phyloP scores from a whole-genome alignment of 2,113 vertebrate genomes.

The Actenoides hombroni region DNA sequence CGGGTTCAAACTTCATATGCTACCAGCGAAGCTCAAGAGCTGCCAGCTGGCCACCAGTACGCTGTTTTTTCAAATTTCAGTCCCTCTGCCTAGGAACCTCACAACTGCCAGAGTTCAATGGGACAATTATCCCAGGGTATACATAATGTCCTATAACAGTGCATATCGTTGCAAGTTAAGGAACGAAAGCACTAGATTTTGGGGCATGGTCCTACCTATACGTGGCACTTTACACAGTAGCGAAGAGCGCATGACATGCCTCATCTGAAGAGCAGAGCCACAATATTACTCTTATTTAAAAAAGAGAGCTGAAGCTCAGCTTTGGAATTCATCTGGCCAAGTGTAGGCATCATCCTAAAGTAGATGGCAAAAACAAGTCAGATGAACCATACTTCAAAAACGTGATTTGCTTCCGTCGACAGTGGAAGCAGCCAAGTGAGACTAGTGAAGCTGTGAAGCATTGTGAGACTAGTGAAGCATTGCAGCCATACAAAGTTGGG shows the following conservation, averaged over 20 bases:
- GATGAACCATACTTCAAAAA: not conserved
- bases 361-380: not conserved
- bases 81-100: not conserved
- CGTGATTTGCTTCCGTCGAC: not conserved
- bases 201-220: not conserved
- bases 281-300: not conserved
- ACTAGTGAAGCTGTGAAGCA: not conserved
- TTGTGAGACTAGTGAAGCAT: not conserved
- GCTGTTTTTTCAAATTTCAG: not conserved
- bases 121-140: not conserved
- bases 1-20: not conserved
- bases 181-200: not conserved
- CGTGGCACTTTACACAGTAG: not conserved
- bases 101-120: not conserved
- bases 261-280: not conserved
- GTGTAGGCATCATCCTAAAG: not conserved
- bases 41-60: not conserved
- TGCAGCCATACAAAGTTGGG: not conserved
- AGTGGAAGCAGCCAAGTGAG: not conserved
- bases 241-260: not conserved
- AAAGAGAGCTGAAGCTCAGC: not conserved
- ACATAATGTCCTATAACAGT: not conserved
- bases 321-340: not conserved
- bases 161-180: not conserved
- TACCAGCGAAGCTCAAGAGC: not conserved